Evolutionary conservation across 2,797 vertebrate species (phyloP), one percentile per base, ranked within the genome.

Genomic region (Sebastes kiyomatsui): DNA sequence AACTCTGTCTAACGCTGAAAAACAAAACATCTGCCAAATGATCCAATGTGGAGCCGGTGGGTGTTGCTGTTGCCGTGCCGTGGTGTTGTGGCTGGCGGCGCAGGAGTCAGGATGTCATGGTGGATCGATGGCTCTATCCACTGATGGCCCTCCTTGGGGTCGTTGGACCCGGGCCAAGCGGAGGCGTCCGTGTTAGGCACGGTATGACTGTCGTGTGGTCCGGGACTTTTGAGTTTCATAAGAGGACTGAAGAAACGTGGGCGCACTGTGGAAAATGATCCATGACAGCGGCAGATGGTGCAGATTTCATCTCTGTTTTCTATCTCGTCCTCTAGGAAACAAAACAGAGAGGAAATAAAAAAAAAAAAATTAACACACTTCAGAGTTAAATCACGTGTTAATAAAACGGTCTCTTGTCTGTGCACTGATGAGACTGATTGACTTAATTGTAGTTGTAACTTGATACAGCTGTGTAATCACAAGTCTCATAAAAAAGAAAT

Each of bases 121-220:
- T 27, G 83, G 82, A 90, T 93, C 90, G 18, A 92, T 91, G 78
- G 35, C 69, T 85, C 67, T 84, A 69, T 88, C 80, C 75, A 56
- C 85, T 86, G 86, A 87, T 85, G 82, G 82, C 69, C 66, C 77
- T 87, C 67, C 69, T 80, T 82, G 75, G 59, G 67, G 66, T 61
- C 23, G 9, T 1, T 90, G 78, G 87, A 89, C 65, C 32, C 3
- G 8, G 46, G 82, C 66, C 91, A 89, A 81, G 67, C 66, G 35
- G 27, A 64, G 74, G 75, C 67, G n/a, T 71, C 84, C n/a, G 58
- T 60, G 60, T 82, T 81, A 68, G 81, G 70, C 90, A 84, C 58
- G 13, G 64, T 67, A 10, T 72, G 67, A 77, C 65, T n/a, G 14
- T 87, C 79, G 75, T 83, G 80, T 80, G 75, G 28, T 75, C 23